Conservation (phyloP, 2,797 vertebrate species). For the Halcyon leucocephala region DNA sequence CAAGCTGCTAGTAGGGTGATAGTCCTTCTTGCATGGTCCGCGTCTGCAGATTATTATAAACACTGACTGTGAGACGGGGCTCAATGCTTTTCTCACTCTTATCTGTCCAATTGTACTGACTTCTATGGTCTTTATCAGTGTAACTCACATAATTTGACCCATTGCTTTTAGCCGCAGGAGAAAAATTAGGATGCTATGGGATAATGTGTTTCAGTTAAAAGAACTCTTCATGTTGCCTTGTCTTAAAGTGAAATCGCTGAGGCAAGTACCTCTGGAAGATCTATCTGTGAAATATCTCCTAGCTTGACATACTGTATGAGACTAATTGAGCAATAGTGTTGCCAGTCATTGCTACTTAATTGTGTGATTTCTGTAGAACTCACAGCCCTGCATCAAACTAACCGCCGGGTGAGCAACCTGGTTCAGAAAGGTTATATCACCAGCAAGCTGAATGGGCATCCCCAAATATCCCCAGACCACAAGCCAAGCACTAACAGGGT, state of each 20-base stretch:
- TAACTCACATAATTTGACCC: slow-evolving; percentile 31
- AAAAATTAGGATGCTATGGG: not conserved
- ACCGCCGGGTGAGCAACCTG: not conserved
- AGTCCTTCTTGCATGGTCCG: slow-evolving; percentile 71
- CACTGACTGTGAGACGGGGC: slow-evolving; percentile 65
- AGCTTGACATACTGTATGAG: not conserved
- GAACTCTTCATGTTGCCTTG: not conserved
- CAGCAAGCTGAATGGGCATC: not conserved
- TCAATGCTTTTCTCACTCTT: slow-evolving; percentile 27
- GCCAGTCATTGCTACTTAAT: slow-evolving; percentile 30
- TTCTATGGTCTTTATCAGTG: not conserved
- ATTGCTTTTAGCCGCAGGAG: not conserved
- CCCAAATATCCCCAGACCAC: not conserved
- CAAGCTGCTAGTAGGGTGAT: slow-evolving; percentile 74
- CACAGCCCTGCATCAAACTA: not conserved
- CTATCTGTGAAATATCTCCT: slow-evolving; percentile 36
- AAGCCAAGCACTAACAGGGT: not conserved
- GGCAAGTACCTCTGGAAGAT: not conserved
- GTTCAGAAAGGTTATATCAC: not conserved
- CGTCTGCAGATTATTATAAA: slow-evolving; percentile 73
- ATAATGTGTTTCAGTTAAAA: not conserved
- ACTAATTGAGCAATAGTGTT: slow-evolving; percentile 48
- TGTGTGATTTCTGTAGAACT: not conserved
- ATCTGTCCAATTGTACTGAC: slow-evolving; percentile 33
- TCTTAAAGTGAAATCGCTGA: not conserved